These are phyloP conservation scores for Nipponacmea schrenckii DNA, from an alignment of 2,888 invertebrate genomes.

Conservation along the genomic window DNA sequence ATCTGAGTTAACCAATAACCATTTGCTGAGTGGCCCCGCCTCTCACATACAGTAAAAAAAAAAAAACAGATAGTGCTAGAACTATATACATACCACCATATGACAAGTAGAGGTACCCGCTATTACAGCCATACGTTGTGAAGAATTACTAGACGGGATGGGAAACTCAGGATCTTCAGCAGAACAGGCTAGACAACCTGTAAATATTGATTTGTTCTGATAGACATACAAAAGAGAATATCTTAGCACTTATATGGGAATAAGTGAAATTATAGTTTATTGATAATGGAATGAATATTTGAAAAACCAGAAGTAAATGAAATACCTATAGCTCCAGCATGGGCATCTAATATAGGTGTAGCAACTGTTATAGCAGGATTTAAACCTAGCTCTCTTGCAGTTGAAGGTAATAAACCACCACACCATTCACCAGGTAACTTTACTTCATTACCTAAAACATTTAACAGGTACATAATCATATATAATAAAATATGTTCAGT, in stretches of 20 bases:
- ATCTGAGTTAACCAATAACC: background rate
- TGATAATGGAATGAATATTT: background rate
- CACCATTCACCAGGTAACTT: conserved; percentile 55
- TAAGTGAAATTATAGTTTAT: background rate
- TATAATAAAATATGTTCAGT: too few relatives aligned
- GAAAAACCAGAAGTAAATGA: background rate
- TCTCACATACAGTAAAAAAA: background rate
- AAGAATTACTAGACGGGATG: conserved; percentile 34
- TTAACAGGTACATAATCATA: conserved; percentile 38
- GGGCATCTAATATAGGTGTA: conserved; percentile 92
- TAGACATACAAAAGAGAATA: conserved; percentile 7
- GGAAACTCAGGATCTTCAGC: conserved; percentile 27
- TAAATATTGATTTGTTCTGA: background rate
- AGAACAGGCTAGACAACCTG: conserved; percentile 55
- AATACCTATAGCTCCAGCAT: conserved; percentile 88
- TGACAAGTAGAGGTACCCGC: conserved; percentile 97
- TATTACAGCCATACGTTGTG: conserved; percentile 73
- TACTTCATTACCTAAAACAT: conserved; percentile 49
- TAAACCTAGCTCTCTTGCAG: conserved; percentile 80
- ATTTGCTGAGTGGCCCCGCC: background rate
- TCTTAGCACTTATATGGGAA: background rate
- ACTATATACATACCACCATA: conserved; percentile 75
- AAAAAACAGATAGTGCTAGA: background rate
- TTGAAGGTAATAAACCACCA: conserved; percentile 69
- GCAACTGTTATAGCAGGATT: conserved; percentile 82